Conservation (phyloP, 1,140 invertebrate species). For the Venustaconcha ellipsiformis region DNA sequence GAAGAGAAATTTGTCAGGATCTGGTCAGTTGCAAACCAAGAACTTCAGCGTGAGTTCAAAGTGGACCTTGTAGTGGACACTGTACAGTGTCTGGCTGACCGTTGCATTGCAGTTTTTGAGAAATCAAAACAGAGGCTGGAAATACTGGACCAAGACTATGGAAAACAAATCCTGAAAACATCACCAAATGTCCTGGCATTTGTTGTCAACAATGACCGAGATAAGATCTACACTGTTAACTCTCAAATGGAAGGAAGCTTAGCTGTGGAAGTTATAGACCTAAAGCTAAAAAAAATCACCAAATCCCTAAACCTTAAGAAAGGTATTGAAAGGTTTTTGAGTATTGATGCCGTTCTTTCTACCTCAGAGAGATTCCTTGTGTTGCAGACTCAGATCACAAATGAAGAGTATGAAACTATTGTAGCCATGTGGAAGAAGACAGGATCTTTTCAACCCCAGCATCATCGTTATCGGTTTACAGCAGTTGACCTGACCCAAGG, state of each 20-base stretch:
- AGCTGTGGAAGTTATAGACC: conserved; percentile 34
- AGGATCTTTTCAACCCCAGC: conserved; percentile 34
- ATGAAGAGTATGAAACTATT: conserved; percentile 47
- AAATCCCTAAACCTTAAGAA: conserved; percentile 43
- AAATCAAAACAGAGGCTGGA: conserved; percentile 13
- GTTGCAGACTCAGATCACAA: conserved; percentile 32
- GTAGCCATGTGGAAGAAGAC: conserved; percentile 47
- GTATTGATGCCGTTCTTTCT: conserved; percentile 36
- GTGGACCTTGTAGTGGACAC: conserved; percentile 32
- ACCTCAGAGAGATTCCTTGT: conserved; percentile 43
- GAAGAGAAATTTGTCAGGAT: conserved; percentile 27
- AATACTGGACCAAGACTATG: conserved; percentile 2
- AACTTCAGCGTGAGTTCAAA: conserved; percentile 14
- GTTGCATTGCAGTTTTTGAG: conserved; percentile 21
- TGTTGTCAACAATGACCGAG: conserved; percentile 19
- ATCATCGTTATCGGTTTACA: conserved; percentile 42
- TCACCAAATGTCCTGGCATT: conserved; percentile 31
- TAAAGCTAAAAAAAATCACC: conserved; percentile 23
- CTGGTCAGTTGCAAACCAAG: conserved; percentile 34
- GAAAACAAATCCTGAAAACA: neutral
- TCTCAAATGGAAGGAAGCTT: conserved; percentile 27
- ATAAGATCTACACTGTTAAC: conserved; percentile 9
- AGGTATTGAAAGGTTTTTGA: conserved; percentile 30
- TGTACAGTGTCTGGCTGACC: conserved; percentile 15
- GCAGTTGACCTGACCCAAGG: conserved; percentile 47